phyloP scores from a whole-genome alignment of 2,113 vertebrate species.

The Oriolus oriolus region DNA sequence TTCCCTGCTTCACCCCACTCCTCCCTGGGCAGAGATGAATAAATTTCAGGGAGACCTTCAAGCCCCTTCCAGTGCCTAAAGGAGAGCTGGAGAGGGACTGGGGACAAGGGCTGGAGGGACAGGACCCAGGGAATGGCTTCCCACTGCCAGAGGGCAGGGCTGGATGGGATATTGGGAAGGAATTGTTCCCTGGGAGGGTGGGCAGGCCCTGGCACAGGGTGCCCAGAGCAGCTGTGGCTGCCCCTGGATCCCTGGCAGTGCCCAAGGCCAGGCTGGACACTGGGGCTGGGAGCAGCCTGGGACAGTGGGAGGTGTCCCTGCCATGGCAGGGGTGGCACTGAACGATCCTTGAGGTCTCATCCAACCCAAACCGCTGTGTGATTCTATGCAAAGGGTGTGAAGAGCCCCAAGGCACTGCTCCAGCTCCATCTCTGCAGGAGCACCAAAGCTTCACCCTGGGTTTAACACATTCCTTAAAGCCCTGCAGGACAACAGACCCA shows the following conservation, averaged over 20 bases:
- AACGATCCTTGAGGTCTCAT: accelerated
- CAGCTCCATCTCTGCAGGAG: background rate
- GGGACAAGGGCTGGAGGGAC: background rate
- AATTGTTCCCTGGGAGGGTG: background rate
- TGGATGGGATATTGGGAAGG: background rate
- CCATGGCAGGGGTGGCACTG: background rate
- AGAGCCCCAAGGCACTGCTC: background rate
- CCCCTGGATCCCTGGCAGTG: background rate
- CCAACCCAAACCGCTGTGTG: background rate
- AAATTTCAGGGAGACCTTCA: background rate
- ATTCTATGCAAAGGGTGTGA: background rate
- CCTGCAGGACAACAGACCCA: background rate
- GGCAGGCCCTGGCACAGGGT: background rate
- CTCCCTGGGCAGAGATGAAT: accelerated
- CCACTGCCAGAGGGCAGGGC: accelerated
- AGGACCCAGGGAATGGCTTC: background rate
- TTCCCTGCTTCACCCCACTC: background rate
- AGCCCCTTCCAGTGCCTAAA: accelerated
- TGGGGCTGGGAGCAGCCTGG: background rate
- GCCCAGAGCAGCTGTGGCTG: background rate
- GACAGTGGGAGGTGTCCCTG: background rate
- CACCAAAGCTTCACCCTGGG: background rate
- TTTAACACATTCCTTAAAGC: background rate
- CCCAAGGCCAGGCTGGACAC: background rate
- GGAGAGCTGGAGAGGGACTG: background rate